A percentile compares a stretch with the other conserved stretches of the same genome.
Conservation (phyloP, 1,140 invertebrate genomes). For the Drosophila parvula region DNA sequence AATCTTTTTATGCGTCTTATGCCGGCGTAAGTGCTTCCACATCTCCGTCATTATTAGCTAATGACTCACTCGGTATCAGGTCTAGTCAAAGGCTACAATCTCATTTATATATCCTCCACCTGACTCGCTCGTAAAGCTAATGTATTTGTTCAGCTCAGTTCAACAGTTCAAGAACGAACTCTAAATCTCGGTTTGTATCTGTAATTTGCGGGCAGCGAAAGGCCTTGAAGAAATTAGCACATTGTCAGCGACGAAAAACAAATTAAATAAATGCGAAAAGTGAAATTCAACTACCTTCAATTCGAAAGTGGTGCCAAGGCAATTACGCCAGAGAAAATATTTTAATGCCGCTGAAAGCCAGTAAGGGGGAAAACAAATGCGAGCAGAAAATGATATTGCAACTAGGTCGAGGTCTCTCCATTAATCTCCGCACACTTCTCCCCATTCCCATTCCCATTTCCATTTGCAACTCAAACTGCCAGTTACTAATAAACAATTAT, state of each 20-base stretch:
- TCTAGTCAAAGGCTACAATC: constrained; percentile 6
- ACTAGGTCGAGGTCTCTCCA: constrained; percentile 40
- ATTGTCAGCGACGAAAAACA: background rate
- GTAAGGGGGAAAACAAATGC: constrained; percentile 22
- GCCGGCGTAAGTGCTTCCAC: constrained; percentile 12
- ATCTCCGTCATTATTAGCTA: constrained; percentile 16
- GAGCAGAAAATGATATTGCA: constrained; percentile 3
- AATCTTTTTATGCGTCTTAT: constrained; percentile 23
- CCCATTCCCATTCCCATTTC: background rate
- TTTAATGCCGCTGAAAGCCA: constrained; percentile 36
- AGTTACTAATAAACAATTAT: constrained; percentile 45
- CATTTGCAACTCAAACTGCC: background rate
- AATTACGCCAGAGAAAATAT: constrained; percentile 40
- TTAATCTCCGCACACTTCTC: constrained; percentile 16
- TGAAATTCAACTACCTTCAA: constrained; percentile 38
- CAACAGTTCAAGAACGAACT: constrained; percentile 30
- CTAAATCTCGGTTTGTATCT: background rate
- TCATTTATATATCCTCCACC: constrained; percentile 7
- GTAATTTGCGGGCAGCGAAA: constrained; percentile 1
- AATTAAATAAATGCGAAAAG: constrained; percentile 19
- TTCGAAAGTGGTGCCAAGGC: constrained; percentile 44
- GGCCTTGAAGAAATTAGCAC: constrained; percentile 28
- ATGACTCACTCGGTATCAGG: constrained; percentile 10
- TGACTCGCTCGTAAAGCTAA: constrained; percentile 13
- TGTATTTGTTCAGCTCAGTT: constrained; percentile 2